Conservation (phyloP, 2,888 invertebrate species). For the Baccha elongata region DNA sequence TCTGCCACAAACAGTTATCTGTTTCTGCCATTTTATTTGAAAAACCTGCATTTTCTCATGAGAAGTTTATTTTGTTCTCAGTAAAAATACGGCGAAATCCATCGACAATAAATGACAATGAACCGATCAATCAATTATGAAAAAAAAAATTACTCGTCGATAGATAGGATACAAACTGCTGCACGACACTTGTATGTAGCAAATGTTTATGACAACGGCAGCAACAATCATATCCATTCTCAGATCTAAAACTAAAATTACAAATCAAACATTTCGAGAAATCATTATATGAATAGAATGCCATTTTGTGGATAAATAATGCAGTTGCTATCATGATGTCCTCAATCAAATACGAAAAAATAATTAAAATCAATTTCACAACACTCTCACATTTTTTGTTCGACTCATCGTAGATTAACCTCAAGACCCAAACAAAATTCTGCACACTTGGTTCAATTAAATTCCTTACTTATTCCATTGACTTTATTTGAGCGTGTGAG, state of each 20-base stretch:
- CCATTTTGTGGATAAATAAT: background rate
- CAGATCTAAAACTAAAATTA: conserved; percentile 21
- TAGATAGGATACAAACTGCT: background rate
- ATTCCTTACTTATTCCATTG: conserved; percentile 32
- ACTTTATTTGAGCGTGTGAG: background rate
- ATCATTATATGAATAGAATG: conserved; percentile 21
- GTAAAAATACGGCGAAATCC: too few relatives aligned
- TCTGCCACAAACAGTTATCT: too few relatives aligned
- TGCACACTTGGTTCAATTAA: conserved; percentile 46
- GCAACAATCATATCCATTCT: conserved; percentile 22
- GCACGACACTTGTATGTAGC: conserved; percentile 33
- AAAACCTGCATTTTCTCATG: too few relatives aligned
- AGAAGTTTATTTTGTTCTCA: too few relatives aligned
- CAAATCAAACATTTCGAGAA: conserved; percentile 32
- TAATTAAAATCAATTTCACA: conserved; percentile 9
- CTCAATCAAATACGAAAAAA: conserved; percentile 35
- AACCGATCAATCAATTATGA: conserved; percentile 26
- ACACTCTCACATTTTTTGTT: conserved; percentile 13
- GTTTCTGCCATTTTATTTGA: too few relatives aligned
- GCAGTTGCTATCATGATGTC: conserved; percentile 21
- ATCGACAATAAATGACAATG: conserved; percentile 20
- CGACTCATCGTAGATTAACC: conserved; percentile 47
- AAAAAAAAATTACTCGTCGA: too few relatives aligned
- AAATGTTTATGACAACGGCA: conserved; percentile 18
- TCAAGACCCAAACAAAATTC: conserved; percentile 27